phyloP scores from a whole-genome alignment of 2,797 vertebrate species.

The Sardinella longiceps region DNA sequence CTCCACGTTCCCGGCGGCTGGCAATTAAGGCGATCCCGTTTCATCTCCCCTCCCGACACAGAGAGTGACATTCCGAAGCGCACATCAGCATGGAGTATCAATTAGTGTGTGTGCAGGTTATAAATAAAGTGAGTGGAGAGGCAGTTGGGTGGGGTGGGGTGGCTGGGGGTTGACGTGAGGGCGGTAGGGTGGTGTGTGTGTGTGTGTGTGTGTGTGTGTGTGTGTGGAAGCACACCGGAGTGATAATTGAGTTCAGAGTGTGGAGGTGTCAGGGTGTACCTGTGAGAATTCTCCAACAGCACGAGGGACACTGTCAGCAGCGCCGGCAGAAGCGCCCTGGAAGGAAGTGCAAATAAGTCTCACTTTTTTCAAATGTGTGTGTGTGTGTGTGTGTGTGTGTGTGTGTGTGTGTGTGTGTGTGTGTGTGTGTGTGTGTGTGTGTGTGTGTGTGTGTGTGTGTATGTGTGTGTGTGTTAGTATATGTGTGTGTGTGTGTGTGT shows the following conservation, averaged over 20 bases:
- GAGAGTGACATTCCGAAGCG: neutral
- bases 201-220: neutral
- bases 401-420: neutral
- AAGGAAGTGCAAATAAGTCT: conserved; percentile 8
- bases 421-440: neutral
- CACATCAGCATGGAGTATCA: conserved; percentile 7
- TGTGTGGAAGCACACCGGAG: conserved; percentile 64
- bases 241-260: conserved; percentile 84
- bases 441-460: neutral
- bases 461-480: too few species aligned
- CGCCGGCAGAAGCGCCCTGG: neutral
- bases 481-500: too few species aligned
- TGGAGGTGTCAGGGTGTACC: conserved; percentile 73
- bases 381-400: neutral
- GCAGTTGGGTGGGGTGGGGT: neutral
- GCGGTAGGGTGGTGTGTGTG: neutral
- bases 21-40: conserved; percentile 2
- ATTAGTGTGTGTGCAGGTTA: neutral
- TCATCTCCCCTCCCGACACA: conserved; percentile 4
- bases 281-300: conserved; percentile 67
- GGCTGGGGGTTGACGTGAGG: neutral
- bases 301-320: conserved; percentile 9
- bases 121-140: neutral
- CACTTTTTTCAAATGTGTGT: neutral
- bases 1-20: neutral